Conservation (phyloP, 2,113 vertebrate genomes). For the Anoplopoma fimbria region DNA sequence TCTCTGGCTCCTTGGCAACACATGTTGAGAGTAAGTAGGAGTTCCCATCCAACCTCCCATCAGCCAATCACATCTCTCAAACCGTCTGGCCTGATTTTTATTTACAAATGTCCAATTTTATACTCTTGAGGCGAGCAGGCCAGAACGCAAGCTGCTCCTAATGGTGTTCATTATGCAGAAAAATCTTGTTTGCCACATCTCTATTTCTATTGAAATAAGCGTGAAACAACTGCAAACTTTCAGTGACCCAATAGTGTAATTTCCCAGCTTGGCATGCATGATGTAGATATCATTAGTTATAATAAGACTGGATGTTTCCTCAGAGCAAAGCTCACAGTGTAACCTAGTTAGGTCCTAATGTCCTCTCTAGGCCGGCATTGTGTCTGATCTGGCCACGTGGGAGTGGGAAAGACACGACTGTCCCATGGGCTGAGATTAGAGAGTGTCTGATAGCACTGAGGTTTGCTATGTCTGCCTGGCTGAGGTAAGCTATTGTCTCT, state of each 20-base stretch:
- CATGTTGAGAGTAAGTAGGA: conserved; percentile 70
- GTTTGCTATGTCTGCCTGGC: conserved; percentile 82
- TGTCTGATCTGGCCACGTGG: conserved; percentile 78
- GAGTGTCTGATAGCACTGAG: conserved; percentile 76
- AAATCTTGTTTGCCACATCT: background rate
- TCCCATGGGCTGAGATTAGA: conserved; percentile 80
- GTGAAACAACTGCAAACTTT: background rate
- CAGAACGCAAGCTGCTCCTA: background rate
- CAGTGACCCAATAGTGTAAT: background rate
- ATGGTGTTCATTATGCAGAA: conserved; percentile 2
- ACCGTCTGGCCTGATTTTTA: conserved; percentile 69
- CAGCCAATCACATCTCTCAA: conserved; percentile 71
- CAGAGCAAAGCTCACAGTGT: conserved; percentile 23
- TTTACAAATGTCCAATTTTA: conserved; percentile 58
- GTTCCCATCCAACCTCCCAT: conserved; percentile 61
- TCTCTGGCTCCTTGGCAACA: conserved; percentile 50
- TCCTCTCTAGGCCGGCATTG: conserved; percentile 52
- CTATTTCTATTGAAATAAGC: background rate
- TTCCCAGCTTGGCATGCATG: background rate
- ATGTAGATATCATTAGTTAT: conserved; percentile 5
- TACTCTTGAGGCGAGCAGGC: conserved; percentile 19
- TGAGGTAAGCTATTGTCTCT: conserved; percentile 81
- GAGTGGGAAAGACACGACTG: conserved; percentile 71
- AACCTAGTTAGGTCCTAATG: conserved; percentile 41
- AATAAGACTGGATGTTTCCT: conserved; percentile 28